Base-by-base conservation (phyloP, 2,113 vertebrate genomes). In the Rhinichthys klamathensis region DNA sequence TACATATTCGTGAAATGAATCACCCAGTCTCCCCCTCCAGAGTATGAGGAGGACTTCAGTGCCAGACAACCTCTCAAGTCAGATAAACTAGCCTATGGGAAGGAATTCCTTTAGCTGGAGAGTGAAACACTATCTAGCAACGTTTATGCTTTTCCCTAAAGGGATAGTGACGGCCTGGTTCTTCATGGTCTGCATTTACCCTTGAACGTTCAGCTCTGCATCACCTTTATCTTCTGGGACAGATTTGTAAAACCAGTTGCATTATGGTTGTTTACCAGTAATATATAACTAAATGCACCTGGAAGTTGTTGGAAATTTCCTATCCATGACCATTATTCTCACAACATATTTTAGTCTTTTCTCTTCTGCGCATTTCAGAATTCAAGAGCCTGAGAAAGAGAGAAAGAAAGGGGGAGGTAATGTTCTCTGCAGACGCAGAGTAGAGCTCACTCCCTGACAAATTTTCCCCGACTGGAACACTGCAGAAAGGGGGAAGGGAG, bases 391-490 rank as follows among this genome's bases (percentile, higher is more conserved):
- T 58, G 35, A 85, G 44, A 72, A 27, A 63, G 72, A 72, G 16
- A 84, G 72, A 77, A 44, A 84, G 32, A 75, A 38, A 35, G 60
- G 72, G 85, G 82, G 80, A 88, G 83, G 83, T 89, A 89, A 89
- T 89, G 90, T 88, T 72, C 82, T 90, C 89, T 90, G 84, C 90
- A 90, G 88, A 90, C 90, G 51, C 54, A 77, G 69, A 84, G 23
- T 85, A 87, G 74, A 83, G 82, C 83, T 87, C 89, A 88, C 88
- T 81, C 86, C 82, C 88, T 88, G 86, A 89, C 88, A 76, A 77
- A 90, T 88, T 88, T 90, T 87, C 83, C 85, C 85, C 87, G 79
- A 81, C 88, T 88, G 85, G 87, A 86, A 87, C 75, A 51, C 80
- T 79, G 78, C 44, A 86, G 86, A 87, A 77, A 84, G 88, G 82